A percentile compares a stretch with the other conserved stretches of the same genome.
phyloP scores from a whole-genome alignment of 2,113 vertebrate species.

The Sturnira hondurensis region DNA sequence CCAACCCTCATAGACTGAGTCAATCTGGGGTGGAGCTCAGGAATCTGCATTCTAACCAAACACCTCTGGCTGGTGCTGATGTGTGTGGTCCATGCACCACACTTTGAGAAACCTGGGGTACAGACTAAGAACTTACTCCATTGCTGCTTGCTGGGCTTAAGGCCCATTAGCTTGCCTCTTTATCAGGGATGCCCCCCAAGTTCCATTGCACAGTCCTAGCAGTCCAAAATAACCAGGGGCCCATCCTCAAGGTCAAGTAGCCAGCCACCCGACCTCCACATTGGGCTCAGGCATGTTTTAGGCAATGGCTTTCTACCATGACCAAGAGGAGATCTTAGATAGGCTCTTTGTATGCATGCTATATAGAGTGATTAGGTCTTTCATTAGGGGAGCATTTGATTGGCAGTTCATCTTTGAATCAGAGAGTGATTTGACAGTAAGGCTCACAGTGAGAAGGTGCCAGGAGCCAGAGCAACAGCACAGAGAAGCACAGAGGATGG shows the following conservation, averaged over 20 bases:
- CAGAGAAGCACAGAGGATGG: conserved; percentile 30
- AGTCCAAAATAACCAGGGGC: neutral
- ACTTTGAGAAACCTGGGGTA: conserved; percentile 44
- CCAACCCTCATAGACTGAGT: neutral
- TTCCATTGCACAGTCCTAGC: neutral
- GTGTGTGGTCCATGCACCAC: neutral
- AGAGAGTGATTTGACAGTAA: neutral
- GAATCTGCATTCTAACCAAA: conserved; percentile 4
- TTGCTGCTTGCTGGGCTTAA: neutral
- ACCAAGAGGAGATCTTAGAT: conserved; percentile 4
- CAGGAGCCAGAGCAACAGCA: conserved; percentile 8
- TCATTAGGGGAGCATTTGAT: conserved; percentile 60
- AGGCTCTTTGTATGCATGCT: neutral
- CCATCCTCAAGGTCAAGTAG: neutral
- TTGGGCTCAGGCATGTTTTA: neutral
- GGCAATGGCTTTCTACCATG: neutral
- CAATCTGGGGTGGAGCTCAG: neutral
- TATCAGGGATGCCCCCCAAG: neutral
- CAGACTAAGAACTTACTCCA: neutral
- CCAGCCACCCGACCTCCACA: neutral
- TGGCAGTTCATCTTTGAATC: conserved; percentile 55
- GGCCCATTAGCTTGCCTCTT: neutral
- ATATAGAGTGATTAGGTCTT: conserved; percentile 27
- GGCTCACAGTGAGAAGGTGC: neutral
- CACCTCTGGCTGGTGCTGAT: neutral